Percentiles rank a stretch among this genome's conserved stretches.
Evolutionary conservation across 2,797 vertebrate genomes (phyloP).

Genomic region (Tiaroga cobitis): DNA sequence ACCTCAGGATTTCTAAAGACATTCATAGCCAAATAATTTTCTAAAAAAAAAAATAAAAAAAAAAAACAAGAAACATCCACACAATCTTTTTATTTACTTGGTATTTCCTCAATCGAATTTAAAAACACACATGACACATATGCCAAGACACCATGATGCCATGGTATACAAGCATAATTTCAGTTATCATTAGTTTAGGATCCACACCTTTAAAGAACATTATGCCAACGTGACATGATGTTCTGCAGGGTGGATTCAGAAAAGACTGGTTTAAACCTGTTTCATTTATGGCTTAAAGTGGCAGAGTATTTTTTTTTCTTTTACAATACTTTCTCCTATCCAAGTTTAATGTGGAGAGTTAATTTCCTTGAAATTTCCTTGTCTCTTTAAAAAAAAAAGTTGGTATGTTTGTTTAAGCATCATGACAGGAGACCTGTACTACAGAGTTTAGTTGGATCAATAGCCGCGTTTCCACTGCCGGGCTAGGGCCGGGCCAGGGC

Average conservation of each 20-base stretch:
- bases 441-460: no score
- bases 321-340: background rate
- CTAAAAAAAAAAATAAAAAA: no score
- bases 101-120: background rate
- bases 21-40: background rate
- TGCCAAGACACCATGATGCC: background rate
- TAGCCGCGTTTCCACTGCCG: no score
- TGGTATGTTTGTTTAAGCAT: background rate
- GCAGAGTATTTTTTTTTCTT: background rate
- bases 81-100: background rate
- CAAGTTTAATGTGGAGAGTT: background rate
- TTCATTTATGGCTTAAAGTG: background rate
- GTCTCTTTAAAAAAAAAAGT: background rate
- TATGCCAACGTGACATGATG: background rate
- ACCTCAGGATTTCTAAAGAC: background rate
- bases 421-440: no score
- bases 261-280: slow-evolving; percentile 17
- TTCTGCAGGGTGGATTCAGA: slow-evolving; percentile 24
- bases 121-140: background rate
- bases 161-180: background rate
- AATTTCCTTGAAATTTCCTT: no score
- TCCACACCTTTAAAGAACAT: background rate
- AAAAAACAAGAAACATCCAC: background rate
- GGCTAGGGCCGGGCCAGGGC: no score
- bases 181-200: background rate